Evolutionary conservation across 1,140 invertebrate genomes (phyloP).

Genomic region (Hycleus cichorii): DNA sequence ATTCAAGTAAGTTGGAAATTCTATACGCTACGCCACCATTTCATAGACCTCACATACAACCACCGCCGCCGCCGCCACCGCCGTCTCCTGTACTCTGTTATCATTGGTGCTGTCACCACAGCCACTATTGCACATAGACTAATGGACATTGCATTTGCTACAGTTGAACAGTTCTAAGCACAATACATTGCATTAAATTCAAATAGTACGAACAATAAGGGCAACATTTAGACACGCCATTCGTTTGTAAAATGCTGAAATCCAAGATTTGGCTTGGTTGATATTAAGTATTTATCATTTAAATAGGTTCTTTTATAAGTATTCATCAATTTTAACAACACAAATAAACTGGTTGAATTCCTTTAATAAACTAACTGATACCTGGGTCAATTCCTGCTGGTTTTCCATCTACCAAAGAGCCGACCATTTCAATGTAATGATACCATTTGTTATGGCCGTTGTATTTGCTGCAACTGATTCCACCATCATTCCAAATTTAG

Average conservation of each 20-base stretch:
- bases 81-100: not conserved
- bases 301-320: too few species aligned
- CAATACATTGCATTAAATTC: constrained; percentile 23
- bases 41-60: not conserved
- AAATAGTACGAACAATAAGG: constrained; percentile 15
- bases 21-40: not conserved
- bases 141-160: constrained; percentile 20
- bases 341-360: not conserved
- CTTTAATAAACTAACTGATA: not conserved
- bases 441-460: constrained; percentile 3
- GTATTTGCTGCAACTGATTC: too few species aligned
- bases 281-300: not conserved
- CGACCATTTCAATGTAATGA: constrained; percentile 1
- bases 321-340: not conserved
- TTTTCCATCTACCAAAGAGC: not conserved
- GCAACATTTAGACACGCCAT: constrained; percentile 16
- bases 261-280: not conserved
- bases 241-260: constrained; percentile 8
- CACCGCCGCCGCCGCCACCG: too few species aligned
- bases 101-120: not conserved
- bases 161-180: constrained; percentile 15
- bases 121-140: not conserved
- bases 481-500: too few species aligned
- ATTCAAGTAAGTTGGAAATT: constrained; percentile 4
- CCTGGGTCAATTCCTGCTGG: not conserved